A percentile compares a stretch with the other conserved stretches of the same genome.
Conservation (phyloP, 2,797 vertebrate species). For the Xyrichtys novacula region DNA sequence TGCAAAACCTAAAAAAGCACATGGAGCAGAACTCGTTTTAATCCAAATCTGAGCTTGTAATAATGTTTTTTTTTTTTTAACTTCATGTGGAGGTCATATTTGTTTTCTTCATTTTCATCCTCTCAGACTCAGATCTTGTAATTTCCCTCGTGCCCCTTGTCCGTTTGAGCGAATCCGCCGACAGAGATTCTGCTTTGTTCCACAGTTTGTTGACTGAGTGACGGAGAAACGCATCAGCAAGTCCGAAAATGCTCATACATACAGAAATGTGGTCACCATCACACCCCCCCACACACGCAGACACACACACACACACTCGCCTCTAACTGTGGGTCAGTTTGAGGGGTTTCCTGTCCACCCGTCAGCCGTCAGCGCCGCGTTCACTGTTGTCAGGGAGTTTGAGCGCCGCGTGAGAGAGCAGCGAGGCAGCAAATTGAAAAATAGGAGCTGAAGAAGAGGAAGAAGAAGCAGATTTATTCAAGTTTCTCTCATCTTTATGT, state of each 20-base stretch:
- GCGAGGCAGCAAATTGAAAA: conserved; percentile 79
- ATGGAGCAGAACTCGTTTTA: too few species aligned
- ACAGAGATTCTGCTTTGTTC: conserved; percentile 7
- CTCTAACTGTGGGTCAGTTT: conserved; percentile 10
- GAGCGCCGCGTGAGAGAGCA: conserved; percentile 46
- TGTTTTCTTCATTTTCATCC: too few species aligned
- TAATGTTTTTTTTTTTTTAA: too few species aligned
- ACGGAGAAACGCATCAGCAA: conserved; percentile 30
- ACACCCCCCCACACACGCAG: neutral
- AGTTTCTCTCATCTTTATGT: conserved; percentile 48
- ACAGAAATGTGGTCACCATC: conserved; percentile 10
- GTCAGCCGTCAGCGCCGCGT: conserved; percentile 31
- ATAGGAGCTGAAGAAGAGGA: conserved; percentile 59
- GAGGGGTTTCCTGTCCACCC: conserved; percentile 5
- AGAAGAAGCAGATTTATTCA: conserved; percentile 66
- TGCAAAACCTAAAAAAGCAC: too few species aligned
- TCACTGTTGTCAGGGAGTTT: conserved; percentile 37
- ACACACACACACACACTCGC: too few species aligned
- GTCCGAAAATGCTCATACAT: conserved; percentile 25
- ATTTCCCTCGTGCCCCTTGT: neutral
- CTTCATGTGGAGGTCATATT: too few species aligned
- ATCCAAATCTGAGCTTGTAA: too few species aligned
- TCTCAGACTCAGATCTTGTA: neutral
- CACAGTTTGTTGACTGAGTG: neutral
- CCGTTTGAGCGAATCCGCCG: neutral